Evolutionary conservation across 2,113 vertebrate genomes (phyloP).

Genomic region (Nibea albiflora): DNA sequence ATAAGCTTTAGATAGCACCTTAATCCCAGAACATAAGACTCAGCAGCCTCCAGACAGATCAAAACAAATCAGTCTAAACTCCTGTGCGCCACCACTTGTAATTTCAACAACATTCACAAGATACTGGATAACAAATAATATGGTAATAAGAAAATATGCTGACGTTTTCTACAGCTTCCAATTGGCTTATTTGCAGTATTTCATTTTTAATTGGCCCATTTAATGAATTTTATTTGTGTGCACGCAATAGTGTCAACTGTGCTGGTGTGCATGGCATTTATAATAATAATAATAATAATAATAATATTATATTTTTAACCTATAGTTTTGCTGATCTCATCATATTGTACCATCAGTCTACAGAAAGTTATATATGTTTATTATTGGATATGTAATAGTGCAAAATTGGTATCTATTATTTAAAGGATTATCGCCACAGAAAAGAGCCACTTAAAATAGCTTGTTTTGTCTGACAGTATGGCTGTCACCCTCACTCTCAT

Average conservation of each 20-base stretch:
- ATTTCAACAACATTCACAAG: neutral
- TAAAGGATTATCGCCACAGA: too few relatives aligned
- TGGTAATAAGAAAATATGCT: conserved; percentile 3
- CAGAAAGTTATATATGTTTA: neutral
- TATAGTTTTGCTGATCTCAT: neutral
- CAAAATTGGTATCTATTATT: neutral
- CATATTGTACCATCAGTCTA: too few relatives aligned
- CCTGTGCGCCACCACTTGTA: neutral
- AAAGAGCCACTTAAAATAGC: too few relatives aligned
- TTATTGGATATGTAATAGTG: too few relatives aligned
- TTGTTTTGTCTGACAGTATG: too few relatives aligned
- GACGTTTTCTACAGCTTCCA: neutral
- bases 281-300: too few relatives aligned
- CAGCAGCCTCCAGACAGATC: neutral
- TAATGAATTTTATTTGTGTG: neutral
- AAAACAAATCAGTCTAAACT: neutral
- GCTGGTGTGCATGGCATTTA: neutral
- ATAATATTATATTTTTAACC: neutral
- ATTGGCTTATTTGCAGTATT: neutral
- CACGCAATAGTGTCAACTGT: neutral
- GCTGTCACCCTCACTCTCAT: too few relatives aligned
- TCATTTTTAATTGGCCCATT: neutral
- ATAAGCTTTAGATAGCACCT: neutral
- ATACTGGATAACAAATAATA: neutral
- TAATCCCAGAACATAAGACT: neutral